Evolutionary conservation across 2,113 vertebrate species (phyloP).

Genomic region (Thomomys bottae): DNA sequence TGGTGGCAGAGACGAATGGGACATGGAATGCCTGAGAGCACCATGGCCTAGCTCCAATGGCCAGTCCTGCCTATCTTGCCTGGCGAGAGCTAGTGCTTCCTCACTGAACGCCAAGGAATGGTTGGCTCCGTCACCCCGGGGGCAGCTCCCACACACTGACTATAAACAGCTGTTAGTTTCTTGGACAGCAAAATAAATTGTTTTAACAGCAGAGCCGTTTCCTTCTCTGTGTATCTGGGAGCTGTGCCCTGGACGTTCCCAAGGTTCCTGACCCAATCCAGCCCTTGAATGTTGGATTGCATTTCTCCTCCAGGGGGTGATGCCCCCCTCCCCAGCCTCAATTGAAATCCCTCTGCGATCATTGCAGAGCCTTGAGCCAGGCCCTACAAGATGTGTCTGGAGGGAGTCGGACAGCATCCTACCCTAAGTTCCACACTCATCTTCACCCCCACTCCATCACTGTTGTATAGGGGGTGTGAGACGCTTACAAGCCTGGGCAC

Average conservation of each 20-base stretch:
- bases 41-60: not conserved
- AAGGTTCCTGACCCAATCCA: no score
- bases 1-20: not conserved
- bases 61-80: not conserved
- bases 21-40: not conserved
- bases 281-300: not conserved
- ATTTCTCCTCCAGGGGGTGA: not conserved
- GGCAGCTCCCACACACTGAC: not conserved
- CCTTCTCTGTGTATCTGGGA: not conserved
- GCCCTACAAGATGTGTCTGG: no score
- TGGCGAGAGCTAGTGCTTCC: not conserved
- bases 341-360: not conserved
- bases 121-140: not conserved
- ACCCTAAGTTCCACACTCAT: no score
- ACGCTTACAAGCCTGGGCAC: not conserved
- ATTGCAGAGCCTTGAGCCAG: not conserved
- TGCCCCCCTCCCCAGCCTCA: not conserved
- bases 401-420: not conserved
- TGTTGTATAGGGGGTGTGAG: not conserved
- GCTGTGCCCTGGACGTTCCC: not conserved
- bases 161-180: conserved; percentile 58
- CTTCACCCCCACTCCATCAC: not conserved
- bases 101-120: not conserved
- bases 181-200: conserved; percentile 60
- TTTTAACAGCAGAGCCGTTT: conserved; percentile 37